Base-by-base conservation (phyloP, 2,888 invertebrate species). In the Eumerus sabulonum region DNA sequence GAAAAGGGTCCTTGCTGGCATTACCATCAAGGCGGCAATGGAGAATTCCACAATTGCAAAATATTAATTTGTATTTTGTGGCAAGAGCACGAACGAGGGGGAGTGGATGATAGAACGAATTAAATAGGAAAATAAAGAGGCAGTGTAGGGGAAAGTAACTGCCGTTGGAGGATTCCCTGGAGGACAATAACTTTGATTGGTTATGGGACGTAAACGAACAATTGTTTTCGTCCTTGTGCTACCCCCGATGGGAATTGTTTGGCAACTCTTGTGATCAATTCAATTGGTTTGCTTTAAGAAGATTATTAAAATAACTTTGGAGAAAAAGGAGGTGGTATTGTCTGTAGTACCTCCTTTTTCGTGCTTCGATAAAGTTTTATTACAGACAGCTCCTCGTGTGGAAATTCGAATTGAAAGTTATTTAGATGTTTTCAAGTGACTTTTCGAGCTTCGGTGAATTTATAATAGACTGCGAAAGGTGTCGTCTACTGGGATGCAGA, bases 151-250 rank as follows among this genome's bases (percentile, higher is more conserved):
- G n/a, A n/a, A n/a, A 9, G 7, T 11, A 13, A 48, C 42, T 59
- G 19, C 60, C 66, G 45, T 42, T n/a, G n/a, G n/a, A n/a, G 1
- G 72, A 42, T 60, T 59, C 73, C 77, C 62, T 54, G 2, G 73
- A 50, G 73, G 67, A 68, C 73, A 77, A 77, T 77, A 77, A 73
- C 42, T 67, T 77, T 77, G 67, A 73, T 77, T 77, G 67, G 73
- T 62, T 77, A 51, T 68, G 77, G 77, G 73, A 68, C 53, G 35
- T 42, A 45, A 27, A 12, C 50, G n/a, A 59, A 72, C 53, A 54
- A 64, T 70, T 57, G 14, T 47, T 13, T 42, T 19, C 18, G 48
- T 18, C 47, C 19, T 50, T 45, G 51, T 60, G 27, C 27, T 27
- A n/a, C n/a, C 27, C 59, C 60, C 38, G 44, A 27, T 9, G 56